Evolutionary conservation across 2,888 invertebrate species (phyloP), one percentile per base, ranked within the genome.

Genomic region (Pristionchus maxplancki): DNA sequence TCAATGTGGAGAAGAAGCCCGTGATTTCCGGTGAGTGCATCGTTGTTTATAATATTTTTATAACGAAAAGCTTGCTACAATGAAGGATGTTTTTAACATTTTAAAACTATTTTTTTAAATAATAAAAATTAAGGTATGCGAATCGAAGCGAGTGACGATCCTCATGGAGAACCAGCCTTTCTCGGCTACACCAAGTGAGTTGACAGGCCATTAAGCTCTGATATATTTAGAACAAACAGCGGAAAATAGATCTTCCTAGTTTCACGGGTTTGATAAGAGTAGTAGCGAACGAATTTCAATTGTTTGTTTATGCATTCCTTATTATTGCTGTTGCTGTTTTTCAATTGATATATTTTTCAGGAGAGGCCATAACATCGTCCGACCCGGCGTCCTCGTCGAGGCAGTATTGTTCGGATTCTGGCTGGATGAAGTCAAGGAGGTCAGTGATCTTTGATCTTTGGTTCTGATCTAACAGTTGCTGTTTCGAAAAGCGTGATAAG

Each of bases 401-500:
- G 90, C 93, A 24, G 92, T 94, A 1, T 86, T 94, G 31, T 94
- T 93, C 78, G 94, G 94, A 2, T 91, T 91, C 89, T 93, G 92
- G 88, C 78, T 94, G 37, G 93, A 94, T 90, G 92, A 93, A 89
- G 92, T 94, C 24, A 40, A 78, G 37, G 88, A 88, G 53, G 88
- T 88, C 6, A 44, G 78, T 53, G 40, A 48, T 44, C 53, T 50
- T 31, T 83, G 50, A 83, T 53, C 53, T 48, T 82, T 50, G 78
- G n/a, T 17, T 28, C 28, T 28, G 31, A 64, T 20, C 53, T 31
- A 3, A 24, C 44, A 44, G 62, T 11, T 62, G 62, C 8, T 9
- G 44, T 44, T 9, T 6, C 8, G 44, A 44, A 44, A 44, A 44
- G 44, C 44, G 44, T 11, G 44, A 40, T 40, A 5, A 44, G n/a